phyloP scores from a whole-genome alignment of 2,888 invertebrate species.

The Lasioglossum vierecki region DNA sequence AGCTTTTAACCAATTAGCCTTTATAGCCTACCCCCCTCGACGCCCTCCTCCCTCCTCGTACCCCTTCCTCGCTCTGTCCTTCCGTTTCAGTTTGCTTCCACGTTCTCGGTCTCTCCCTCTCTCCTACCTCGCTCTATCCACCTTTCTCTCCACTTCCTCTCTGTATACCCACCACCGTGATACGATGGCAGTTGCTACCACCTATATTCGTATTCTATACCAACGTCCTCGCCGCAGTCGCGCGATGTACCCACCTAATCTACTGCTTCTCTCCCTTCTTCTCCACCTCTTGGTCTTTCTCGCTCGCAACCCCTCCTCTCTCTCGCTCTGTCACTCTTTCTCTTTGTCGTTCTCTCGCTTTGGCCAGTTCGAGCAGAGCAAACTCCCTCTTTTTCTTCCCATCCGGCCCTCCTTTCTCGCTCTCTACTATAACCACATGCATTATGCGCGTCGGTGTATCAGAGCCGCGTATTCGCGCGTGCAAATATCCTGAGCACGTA shows the following conservation, averaged over 20 bases:
- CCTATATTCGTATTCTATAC: slow-evolving; percentile 65
- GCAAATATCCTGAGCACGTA: slow-evolving; percentile 62
- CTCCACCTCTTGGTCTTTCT: slow-evolving; percentile 7
- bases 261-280: slow-evolving; percentile 74
- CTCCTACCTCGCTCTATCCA: not conserved
- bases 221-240: slow-evolving; percentile 73
- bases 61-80: slow-evolving; percentile 18
- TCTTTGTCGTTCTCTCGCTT: slow-evolving; percentile 19
- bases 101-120: not conserved
- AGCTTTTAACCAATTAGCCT: slow-evolving; percentile 85
- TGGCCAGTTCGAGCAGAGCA: slow-evolving; percentile 39
- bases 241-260: slow-evolving; percentile 78
- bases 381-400: slow-evolving; percentile 35
- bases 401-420: slow-evolving; percentile 44
- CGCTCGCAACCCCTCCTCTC: not conserved
- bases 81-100: slow-evolving; percentile 55
- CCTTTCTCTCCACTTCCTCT: slow-evolving; percentile 3
- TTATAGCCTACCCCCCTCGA: slow-evolving; percentile 80
- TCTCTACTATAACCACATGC: slow-evolving; percentile 58
- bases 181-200: slow-evolving; percentile 64
- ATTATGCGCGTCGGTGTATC: slow-evolving; percentile 67
- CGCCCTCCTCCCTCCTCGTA: not conserved
- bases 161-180: slow-evolving; percentile 40
- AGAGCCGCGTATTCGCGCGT: slow-evolving; percentile 66
- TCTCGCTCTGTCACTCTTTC: slow-evolving; percentile 56